Evolutionary conservation across 2,797 vertebrate genomes (phyloP).

Genomic region (Serranus cabrilla): DNA sequence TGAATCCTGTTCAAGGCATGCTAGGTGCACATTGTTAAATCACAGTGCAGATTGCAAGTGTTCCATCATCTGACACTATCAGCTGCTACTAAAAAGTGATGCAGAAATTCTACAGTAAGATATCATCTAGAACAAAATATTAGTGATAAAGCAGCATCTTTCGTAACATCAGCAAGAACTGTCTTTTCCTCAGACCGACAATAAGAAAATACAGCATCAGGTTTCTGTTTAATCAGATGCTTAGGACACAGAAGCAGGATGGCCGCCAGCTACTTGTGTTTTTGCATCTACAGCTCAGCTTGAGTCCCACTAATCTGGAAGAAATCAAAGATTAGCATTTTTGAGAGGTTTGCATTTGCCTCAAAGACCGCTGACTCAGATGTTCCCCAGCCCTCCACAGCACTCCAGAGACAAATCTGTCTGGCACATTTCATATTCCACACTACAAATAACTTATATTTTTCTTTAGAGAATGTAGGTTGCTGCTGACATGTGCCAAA

Average conservation of each 20-base stretch:
- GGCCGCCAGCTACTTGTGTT: constrained; percentile 73
- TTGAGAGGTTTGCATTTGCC: constrained; percentile 77
- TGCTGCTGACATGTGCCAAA: constrained; percentile 66
- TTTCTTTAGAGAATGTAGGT: constrained; percentile 50
- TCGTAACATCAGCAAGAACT: constrained; percentile 40
- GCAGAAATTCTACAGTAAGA: constrained; percentile 5
- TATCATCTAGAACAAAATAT: constrained; percentile 26
- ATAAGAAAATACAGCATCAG: constrained; percentile 53
- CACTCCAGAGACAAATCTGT: constrained; percentile 70
- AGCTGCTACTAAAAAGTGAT: background rate
- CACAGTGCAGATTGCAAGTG: constrained; percentile 2
- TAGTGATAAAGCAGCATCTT: constrained; percentile 37
- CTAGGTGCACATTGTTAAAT: constrained; percentile 30
- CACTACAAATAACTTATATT: constrained; percentile 65
- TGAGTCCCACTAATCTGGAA: constrained; percentile 80
- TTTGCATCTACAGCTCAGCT: constrained; percentile 73
- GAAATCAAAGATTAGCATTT: constrained; percentile 86
- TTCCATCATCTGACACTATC: constrained; percentile 6
- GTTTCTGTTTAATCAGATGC: constrained; percentile 74
- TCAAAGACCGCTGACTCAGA: constrained; percentile 77
- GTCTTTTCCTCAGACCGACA: constrained; percentile 59
- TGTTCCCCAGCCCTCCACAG: constrained; percentile 43
- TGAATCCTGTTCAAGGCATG: constrained; percentile 26
- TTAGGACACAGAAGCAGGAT: constrained; percentile 68
- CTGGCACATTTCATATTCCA: constrained; percentile 69